phyloP scores from a whole-genome alignment of 2,113 vertebrate genomes.

The Peucedramus taeniatus region DNA sequence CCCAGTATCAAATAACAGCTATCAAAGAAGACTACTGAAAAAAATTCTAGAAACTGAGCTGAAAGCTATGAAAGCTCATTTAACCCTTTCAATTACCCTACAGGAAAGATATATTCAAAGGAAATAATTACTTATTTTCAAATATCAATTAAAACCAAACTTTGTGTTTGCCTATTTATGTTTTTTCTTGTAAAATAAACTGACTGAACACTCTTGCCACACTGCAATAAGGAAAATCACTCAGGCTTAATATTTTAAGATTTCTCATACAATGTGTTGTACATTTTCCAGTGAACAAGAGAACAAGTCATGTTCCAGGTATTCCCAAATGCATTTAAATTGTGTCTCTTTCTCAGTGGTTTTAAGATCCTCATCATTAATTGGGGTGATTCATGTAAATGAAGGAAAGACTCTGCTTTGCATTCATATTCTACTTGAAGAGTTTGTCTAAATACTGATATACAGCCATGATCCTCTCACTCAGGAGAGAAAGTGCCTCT shows the following conservation, averaged over 20 bases:
- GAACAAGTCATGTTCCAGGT: neutral
- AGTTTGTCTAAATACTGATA: neutral
- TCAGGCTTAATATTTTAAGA: neutral
- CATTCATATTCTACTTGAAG: neutral
- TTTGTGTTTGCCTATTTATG: neutral
- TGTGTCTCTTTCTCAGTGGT: neutral
- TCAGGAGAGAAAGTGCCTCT: neutral
- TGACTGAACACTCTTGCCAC: neutral
- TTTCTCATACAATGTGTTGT: neutral
- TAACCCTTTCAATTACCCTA: neutral
- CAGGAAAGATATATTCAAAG: neutral
- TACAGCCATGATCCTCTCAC: neutral
- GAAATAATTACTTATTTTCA: neutral
- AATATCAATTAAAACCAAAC: neutral
- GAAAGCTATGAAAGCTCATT: neutral
- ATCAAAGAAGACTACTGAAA: neutral
- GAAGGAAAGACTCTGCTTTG: neutral
- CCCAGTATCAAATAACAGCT: neutral
- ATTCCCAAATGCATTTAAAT: neutral
- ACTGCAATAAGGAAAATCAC: neutral
- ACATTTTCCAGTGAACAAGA: neutral
- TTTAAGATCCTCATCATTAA: neutral
- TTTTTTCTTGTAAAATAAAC: neutral
- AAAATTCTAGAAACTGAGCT: neutral
- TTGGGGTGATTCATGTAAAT: neutral